phyloP scores from a whole-genome alignment of 2,888 invertebrate species.

The Schrankia costaestrigalis region DNA sequence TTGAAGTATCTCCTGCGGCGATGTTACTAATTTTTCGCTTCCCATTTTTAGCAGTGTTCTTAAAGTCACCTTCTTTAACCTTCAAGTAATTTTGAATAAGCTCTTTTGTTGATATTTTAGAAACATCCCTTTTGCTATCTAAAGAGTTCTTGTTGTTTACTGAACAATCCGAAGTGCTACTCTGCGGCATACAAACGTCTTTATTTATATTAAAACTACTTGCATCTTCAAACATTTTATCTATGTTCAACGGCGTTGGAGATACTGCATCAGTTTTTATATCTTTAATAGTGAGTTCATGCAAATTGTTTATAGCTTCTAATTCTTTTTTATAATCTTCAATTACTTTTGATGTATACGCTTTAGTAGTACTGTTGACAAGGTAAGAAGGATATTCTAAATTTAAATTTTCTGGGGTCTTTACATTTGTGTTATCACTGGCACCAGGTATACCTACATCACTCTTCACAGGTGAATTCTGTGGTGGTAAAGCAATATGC shows the following conservation, averaged over 20 bases:
- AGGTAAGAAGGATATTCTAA: conserved; percentile 69
- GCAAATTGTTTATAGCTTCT: conserved; percentile 71
- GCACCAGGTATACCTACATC: conserved; percentile 32
- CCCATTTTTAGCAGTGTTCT: conserved; percentile 43
- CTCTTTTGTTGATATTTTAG: conserved; percentile 70
- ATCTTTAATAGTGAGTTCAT: conserved; percentile 73
- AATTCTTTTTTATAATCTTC: conserved; percentile 77
- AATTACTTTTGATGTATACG: conserved; percentile 75
- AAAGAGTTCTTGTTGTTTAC: conserved; percentile 46
- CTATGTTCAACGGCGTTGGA: conserved; percentile 68
- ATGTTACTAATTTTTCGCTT: conserved; percentile 53
- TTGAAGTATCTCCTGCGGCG: conserved; percentile 40
- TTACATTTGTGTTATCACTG: conserved; percentile 35
- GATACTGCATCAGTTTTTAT: conserved; percentile 68
- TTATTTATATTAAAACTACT: conserved; percentile 43
- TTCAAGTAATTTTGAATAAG: conserved; percentile 71
- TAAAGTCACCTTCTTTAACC: conserved; percentile 67
- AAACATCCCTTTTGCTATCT: conserved; percentile 52
- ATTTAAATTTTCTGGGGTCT: conserved; percentile 41
- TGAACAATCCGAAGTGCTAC: conserved; percentile 29
- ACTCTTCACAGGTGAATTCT: conserved; percentile 59
- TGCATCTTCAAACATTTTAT: conserved; percentile 67
- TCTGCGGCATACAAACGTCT: conserved; percentile 37
- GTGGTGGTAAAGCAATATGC: conserved; percentile 58
- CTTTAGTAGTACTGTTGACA: conserved; percentile 68